A percentile compares a stretch with the other conserved stretches of the same genome.
Conservation (phyloP, 1,140 invertebrate genomes). For the Helicoverpa zea region DNA sequence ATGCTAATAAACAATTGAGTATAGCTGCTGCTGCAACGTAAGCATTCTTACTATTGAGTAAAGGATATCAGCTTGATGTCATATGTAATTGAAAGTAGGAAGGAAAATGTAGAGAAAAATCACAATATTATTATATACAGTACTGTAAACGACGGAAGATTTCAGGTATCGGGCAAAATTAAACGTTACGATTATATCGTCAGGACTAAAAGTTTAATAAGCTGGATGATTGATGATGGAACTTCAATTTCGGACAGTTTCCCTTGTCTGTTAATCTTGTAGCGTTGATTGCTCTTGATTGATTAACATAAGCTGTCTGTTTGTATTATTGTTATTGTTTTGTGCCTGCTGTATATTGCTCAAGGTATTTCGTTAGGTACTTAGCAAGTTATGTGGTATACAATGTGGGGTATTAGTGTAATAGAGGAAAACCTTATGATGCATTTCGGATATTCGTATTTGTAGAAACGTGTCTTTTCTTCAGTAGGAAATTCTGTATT, state of each 20-base stretch:
- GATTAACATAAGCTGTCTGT: slow-evolving; percentile 12
- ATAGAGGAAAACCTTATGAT: too few relatives aligned
- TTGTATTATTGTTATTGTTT: not conserved
- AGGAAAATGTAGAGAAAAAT: too few relatives aligned
- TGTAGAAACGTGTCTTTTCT: not conserved
- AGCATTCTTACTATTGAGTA: too few relatives aligned
- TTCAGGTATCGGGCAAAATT: not conserved
- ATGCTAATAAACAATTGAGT: too few relatives aligned
- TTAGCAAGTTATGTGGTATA: too few relatives aligned
- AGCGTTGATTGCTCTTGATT: slow-evolving; percentile 1
- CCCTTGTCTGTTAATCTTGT: slow-evolving; percentile 10
- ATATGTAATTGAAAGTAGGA: too few relatives aligned
- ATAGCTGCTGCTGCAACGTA: too few relatives aligned
- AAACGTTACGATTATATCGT: not conserved
- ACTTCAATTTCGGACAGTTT: slow-evolving; percentile 11
- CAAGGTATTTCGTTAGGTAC: too few relatives aligned
- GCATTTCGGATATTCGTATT: not conserved
- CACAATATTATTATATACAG: too few relatives aligned
- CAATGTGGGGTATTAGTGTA: too few relatives aligned
- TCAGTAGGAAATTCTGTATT: not conserved
- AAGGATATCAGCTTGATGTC: too few relatives aligned
- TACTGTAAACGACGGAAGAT: not conserved
- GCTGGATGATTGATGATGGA: slow-evolving; percentile 6
- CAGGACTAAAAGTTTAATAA: not conserved
- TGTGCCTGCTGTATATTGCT: too few relatives aligned